Percentiles rank a stretch among this genome's conserved stretches.
Evolutionary conservation across 1,140 invertebrate genomes (phyloP).

Genomic region (Microvelia longipes): DNA sequence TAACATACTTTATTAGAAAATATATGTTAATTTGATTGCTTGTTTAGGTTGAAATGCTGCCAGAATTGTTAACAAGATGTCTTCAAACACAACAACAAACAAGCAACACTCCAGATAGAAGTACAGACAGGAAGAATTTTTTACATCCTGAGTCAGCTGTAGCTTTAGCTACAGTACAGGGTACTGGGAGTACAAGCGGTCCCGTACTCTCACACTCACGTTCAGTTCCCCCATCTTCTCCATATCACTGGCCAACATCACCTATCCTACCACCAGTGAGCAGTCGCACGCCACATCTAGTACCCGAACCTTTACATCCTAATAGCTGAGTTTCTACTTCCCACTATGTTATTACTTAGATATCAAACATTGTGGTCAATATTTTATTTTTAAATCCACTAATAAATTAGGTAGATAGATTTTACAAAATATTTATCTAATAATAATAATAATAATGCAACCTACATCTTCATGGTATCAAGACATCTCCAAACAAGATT

Average conservation of each 20-base stretch:
- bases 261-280: conserved; percentile 52
- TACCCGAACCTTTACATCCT: conserved; percentile 46
- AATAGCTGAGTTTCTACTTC: conserved; percentile 28
- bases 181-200: conserved; percentile 15
- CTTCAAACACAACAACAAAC: conserved; percentile 42
- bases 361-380: no score
- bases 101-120: conserved; percentile 35
- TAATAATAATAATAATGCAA: no score
- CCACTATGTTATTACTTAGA: conserved; percentile 3
- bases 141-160: conserved; percentile 58
- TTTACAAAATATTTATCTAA: no score
- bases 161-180: conserved; percentile 8
- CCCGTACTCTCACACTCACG: conserved; percentile 37
- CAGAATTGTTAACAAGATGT: conserved; percentile 61
- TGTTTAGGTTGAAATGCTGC: conserved; percentile 55
- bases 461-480: no score
- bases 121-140: conserved; percentile 63
- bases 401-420: no score
- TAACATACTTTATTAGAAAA: no score
- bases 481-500: no score
- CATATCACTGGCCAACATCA: conserved; percentile 54
- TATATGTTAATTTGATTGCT: no score
- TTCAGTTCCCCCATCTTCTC: conserved; percentile 35
- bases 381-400: no score
- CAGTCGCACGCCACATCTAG: conserved; percentile 50